Percentiles rank a stretch among this genome's conserved stretches.
Evolutionary conservation across 2,888 invertebrate species (phyloP).

Genomic region (Liodrosophila aerea): DNA sequence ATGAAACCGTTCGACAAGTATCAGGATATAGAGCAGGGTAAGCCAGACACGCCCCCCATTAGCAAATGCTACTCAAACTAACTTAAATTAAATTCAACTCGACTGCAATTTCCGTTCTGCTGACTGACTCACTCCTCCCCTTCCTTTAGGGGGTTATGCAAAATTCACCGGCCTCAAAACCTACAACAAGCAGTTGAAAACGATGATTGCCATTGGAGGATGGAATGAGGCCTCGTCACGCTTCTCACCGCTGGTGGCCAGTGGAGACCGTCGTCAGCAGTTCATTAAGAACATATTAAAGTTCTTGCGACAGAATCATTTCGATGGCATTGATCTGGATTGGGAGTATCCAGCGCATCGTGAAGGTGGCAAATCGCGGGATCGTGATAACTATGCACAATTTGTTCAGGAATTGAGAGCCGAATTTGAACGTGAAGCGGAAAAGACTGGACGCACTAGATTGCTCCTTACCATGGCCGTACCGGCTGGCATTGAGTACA

Average conservation of each 20-base stretch:
- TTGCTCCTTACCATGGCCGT: conserved; percentile 96
- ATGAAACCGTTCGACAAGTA: conserved; percentile 97
- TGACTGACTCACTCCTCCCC: too few relatives aligned
- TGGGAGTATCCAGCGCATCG: conserved; percentile 86
- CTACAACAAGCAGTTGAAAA: conserved; percentile 95
- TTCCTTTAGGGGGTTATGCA: conserved; percentile 91
- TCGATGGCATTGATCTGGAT: conserved; percentile 95
- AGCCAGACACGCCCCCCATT: conserved; percentile 42
- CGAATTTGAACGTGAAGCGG: conserved; percentile 93
- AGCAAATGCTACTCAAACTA: not conserved
- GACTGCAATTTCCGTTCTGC: conserved; percentile 50
- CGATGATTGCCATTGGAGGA: conserved; percentile 94
- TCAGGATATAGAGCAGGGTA: conserved; percentile 97
- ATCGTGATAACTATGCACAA: conserved; percentile 93
- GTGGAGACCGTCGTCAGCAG: conserved; percentile 88
- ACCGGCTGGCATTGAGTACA: conserved; percentile 95
- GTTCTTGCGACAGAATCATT: conserved; percentile 94
- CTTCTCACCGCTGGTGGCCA: conserved; percentile 95
- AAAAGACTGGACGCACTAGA: conserved; percentile 90
- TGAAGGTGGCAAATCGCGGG: conserved; percentile 89
- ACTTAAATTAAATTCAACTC: conserved; percentile 26
- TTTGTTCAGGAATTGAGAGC: conserved; percentile 94
- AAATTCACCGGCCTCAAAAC: conserved; percentile 96
- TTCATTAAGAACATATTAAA: conserved; percentile 92
- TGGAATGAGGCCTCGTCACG: conserved; percentile 96